These are phyloP conservation scores for Hyperoplus immaculatus DNA, from an alignment of 2,797 vertebrate species.

Conservation along the genomic window DNA sequence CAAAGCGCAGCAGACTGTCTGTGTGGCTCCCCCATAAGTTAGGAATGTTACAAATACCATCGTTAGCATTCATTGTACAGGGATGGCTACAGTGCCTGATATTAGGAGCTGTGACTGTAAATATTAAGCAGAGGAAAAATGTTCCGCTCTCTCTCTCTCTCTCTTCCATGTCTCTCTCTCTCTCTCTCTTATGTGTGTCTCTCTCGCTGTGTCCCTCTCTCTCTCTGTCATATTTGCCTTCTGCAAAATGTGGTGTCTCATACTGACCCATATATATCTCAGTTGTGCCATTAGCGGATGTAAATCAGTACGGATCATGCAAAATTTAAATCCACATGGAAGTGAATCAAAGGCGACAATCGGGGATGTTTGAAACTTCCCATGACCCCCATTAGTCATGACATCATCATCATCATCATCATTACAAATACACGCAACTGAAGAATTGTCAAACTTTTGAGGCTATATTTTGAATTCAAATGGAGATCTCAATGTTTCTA, in stretches of 20 bases:
- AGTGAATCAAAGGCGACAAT: not conserved
- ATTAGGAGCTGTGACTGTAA: not conserved
- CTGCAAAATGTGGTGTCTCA: not conserved
- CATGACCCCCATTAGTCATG: not conserved
- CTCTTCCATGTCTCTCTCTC: not conserved
- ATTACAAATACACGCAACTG: not conserved
- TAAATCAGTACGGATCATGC: not conserved
- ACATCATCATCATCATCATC: not conserved
- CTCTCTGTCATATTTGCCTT: not conserved
- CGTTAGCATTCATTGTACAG: slow-evolving; percentile 31
- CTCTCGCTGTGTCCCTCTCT: not conserved
- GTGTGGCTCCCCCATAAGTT: slow-evolving; percentile 22
- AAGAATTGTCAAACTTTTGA: not conserved
- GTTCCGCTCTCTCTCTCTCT: not conserved
- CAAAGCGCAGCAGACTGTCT: slow-evolving; percentile 58
- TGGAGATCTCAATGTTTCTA: not conserved
- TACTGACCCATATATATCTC: not conserved
- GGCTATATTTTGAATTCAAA: slow-evolving; percentile 7
- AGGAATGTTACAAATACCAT: slow-evolving; percentile 29
- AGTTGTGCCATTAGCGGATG: not conserved
- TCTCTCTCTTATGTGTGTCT: not conserved
- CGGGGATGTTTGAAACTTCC: not conserved
- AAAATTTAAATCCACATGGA: not conserved
- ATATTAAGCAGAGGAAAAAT: not conserved
- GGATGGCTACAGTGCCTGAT: slow-evolving; percentile 24